Conservation (phyloP, 37 sponge, comb jelly and placozoan species). For the Spongia lamella region DNA sequence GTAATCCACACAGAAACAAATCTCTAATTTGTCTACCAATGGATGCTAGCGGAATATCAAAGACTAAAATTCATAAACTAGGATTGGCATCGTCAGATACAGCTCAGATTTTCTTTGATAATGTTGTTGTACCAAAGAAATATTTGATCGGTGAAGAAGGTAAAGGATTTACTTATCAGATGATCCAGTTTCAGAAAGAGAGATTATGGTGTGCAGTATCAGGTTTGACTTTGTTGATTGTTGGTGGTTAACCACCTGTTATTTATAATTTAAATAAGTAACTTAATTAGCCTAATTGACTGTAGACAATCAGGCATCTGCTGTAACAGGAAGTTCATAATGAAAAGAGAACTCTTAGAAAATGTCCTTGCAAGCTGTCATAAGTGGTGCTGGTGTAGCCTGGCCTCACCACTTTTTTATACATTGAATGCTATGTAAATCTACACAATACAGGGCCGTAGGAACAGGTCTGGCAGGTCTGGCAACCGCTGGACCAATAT, state of each 20-base stretch:
- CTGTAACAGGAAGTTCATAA: no score
- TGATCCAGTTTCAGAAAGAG: conserved; percentile 94
- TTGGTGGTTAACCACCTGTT: no score
- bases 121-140: conserved; percentile 79
- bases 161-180: conserved; percentile 92
- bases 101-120: conserved; percentile 86
- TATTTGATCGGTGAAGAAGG: conserved; percentile 91
- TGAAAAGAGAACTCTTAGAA: not conserved
- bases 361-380: not conserved
- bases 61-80: conserved; percentile 43
- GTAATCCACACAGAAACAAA: conserved; percentile 75
- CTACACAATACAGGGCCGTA: no score
- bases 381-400: no score
- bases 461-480: no score
- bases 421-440: no score
- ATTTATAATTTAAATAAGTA: no score
- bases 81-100: conserved; percentile 89
- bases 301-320: not conserved
- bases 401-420: no score
- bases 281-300: no score
- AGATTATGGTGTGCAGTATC: conserved; percentile 76
- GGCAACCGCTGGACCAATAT: no score
- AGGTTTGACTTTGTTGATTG: no score
- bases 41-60: conserved; percentile 77
- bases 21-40: conserved; percentile 93